Evolutionary conservation across 1,140 invertebrate genomes (phyloP), one percentile per base, ranked within the genome.

Genomic region (Phenacoccus solenopsis): DNA sequence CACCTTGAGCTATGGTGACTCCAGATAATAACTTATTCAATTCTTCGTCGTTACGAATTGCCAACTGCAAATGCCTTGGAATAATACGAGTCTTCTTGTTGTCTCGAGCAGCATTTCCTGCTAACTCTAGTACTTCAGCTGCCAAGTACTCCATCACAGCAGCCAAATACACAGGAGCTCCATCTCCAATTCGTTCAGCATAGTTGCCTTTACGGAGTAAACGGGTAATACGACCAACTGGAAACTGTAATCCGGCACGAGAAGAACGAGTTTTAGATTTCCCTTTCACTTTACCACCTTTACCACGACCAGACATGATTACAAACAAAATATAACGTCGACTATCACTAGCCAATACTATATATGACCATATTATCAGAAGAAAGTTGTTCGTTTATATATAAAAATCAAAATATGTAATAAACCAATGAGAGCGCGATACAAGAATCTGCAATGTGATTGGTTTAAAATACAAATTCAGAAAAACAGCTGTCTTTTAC

Each of bases 11-110:
- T 9, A 59, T 59, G 16, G 56, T 59, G n/a, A 59, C 56, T 16
- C 56, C 56, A 22, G 56, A 59, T 20, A 49, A 82, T 84, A 68
- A 81, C 79, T 87, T 87, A 77, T 89, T 88, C 74, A 92, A 78
- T 75, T 92, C 90, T 76, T 91, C 88, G 79, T 93, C 90, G 80
- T 90, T 91, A 1, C 87, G 80, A 69, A 92, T 85, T 22, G 89
- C 90, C 69, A 92, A 74, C 73, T 90, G 84, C 13, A 91, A 81
- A 75, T 92, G 89, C 72, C 90, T 81, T 12, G 90, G 90, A 67
- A 86, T 87, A 72, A 92, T 89, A 74, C 89, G 75, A 70, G 74
- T 73, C 74, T 83, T 81, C 27, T 85, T 84, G 73, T 86, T 85
- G 35, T 87, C 82, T 21, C 80, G 76, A 0, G 91, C 90, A 20